phyloP scores from a whole-genome alignment of 30 jellyfish, hydroid and myxozoan genomes.

The Pelagia noctiluca region DNA sequence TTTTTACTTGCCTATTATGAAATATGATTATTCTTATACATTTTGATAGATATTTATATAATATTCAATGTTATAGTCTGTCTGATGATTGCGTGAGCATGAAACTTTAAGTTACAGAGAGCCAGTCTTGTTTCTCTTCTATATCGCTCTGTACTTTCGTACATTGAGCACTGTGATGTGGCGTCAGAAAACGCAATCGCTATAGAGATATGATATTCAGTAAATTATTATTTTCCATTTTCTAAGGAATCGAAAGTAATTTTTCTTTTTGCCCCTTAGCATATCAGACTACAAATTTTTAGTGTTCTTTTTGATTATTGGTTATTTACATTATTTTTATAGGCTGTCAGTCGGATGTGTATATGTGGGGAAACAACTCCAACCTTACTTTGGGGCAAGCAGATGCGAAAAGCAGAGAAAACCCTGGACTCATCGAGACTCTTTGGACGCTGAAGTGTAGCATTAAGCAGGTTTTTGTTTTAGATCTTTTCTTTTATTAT shows the following conservation, averaged over 20 bases:
- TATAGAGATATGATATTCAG: too few species aligned
- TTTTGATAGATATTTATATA: neutral
- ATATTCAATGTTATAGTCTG: neutral
- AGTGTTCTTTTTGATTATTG: neutral
- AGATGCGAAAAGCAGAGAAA: conserved; percentile 59
- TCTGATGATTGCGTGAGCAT: too few species aligned
- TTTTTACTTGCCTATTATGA: too few species aligned
- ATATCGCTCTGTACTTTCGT: too few species aligned
- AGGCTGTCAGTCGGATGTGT: conserved; percentile 69
- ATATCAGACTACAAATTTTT: too few species aligned
- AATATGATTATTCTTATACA: too few species aligned
- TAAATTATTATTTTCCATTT: neutral
- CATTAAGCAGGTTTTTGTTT: conserved; percentile 38
- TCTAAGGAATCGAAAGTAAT: neutral
- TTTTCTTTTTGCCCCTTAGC: too few species aligned
- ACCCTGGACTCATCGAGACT: conserved; percentile 71
- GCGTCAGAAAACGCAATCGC: too few species aligned
- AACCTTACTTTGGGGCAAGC: conserved; percentile 77
- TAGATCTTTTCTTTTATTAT: neutral
- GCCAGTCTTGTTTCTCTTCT: too few species aligned
- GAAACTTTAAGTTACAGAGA: too few species aligned
- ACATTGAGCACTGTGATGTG: too few species aligned
- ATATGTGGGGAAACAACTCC: conserved; percentile 86
- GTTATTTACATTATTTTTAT: neutral
- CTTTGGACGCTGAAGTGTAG: conserved; percentile 23